phyloP scores from a whole-genome alignment of 2,888 invertebrate genomes.

The Drosophila quinaria region DNA sequence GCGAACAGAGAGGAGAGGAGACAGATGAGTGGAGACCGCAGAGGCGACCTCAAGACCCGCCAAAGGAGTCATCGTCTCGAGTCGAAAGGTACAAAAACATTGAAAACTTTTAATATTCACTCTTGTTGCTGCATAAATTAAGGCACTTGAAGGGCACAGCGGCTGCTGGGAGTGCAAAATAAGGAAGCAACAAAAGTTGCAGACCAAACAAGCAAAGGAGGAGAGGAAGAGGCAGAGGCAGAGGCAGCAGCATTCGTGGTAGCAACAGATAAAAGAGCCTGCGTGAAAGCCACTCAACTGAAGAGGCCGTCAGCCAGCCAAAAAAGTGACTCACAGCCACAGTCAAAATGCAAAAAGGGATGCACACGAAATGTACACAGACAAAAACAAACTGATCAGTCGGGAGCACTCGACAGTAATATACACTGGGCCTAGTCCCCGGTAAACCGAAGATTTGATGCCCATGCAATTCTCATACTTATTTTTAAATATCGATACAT shows the following conservation, averaged over 20 bases:
- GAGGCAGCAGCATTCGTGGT: constrained; percentile 14
- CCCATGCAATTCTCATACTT: no score
- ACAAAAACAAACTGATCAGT: no score
- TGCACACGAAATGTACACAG: constrained; percentile 35
- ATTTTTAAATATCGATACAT: no score
- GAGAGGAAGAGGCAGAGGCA: no score
- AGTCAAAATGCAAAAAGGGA: constrained; percentile 46
- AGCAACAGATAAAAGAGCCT: constrained; percentile 59
- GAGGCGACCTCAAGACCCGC: constrained; percentile 32
- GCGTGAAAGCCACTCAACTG: constrained; percentile 64
- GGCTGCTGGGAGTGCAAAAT: background rate
- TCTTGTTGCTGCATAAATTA: constrained; percentile 75
- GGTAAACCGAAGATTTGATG: no score
- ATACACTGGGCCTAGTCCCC: no score
- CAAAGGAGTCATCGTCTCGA: constrained; percentile 42
- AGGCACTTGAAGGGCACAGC: constrained; percentile 50
- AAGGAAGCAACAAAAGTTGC: constrained; percentile 29
- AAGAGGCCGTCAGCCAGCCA: constrained; percentile 45
- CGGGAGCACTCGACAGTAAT: no score
- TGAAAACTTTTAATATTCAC: constrained; percentile 77
- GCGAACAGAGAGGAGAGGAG: constrained; percentile 14
- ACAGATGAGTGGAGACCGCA: constrained; percentile 12
- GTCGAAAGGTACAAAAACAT: constrained; percentile 64
- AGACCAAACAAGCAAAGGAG: constrained; percentile 9
- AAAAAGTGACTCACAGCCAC: constrained; percentile 56